Evolutionary conservation across 1,140 invertebrate genomes (phyloP), one percentile per base, ranked within the genome.

Genomic region (Argopecten irradians): DNA sequence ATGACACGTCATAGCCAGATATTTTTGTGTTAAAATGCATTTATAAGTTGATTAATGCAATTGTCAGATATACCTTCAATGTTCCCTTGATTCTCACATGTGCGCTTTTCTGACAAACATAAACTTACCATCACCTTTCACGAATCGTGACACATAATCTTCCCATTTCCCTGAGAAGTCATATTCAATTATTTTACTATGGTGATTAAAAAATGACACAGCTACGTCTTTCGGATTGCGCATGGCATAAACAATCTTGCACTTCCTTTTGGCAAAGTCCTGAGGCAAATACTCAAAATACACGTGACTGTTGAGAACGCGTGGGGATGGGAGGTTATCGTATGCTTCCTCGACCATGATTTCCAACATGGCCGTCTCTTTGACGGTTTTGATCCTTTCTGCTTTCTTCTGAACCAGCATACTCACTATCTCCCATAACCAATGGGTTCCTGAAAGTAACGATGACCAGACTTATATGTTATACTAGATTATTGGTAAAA

Each of bases 211-310:
- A 84, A 89, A 93, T 28, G 92, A 93, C 16, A 93, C 93, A 9
- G 88, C 92, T 0, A 93, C 90, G 41, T 93, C 93, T 89, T 93
- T 93, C 0, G 93, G 93, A 86, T 93, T 93, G 19, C 93, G 87
- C 7, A 92, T 28, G 2, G 92, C 34, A 35, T 92, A 91, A 0
- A 93, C 14, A n/a, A 92, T 93, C 83, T 93, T 94, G 43, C 91
- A 92, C 34, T 91, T 90, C n/a, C 88, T 87, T 22, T 82, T 83
- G 16, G 87, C 85, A 14, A 90, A 82, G n/a, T 89, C 91, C 36
- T 89, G 89, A 16, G 93, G 91, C 22, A 93, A 39, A 85, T 91
- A 87, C 28, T 89, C 83, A 13, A 90, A 91, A 19, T 85, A 88
- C 13, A 92, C 83, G 71, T 94, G 93, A 0, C 91, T 93, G 82